phyloP scores from a whole-genome alignment of 2,113 vertebrate genomes.

The Fregata magnificens region DNA sequence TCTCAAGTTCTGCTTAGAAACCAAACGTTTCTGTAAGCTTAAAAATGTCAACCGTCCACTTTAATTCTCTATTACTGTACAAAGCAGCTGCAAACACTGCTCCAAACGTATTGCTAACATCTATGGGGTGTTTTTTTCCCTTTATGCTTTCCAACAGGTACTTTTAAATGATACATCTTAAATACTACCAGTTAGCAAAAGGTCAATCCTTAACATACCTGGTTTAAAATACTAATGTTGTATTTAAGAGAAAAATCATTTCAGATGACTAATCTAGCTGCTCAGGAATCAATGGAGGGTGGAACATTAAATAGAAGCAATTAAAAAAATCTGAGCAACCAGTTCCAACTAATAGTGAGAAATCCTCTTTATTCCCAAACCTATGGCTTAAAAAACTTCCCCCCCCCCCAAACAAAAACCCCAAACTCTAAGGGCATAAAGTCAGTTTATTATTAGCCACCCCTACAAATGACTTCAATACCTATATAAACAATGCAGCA shows the following conservation, averaged over 20 bases:
- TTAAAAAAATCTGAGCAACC: slow-evolving; percentile 17
- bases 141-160: slow-evolving; percentile 42
- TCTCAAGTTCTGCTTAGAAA: slow-evolving; percentile 22
- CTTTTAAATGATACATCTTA: slow-evolving; percentile 1
- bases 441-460: slow-evolving; percentile 11
- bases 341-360: background rate
- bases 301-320: slow-evolving; percentile 8
- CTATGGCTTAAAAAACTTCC: slow-evolving; percentile 28
- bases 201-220: slow-evolving; percentile 14
- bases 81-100: slow-evolving; percentile 26
- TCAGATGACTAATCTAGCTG: slow-evolving; percentile 21
- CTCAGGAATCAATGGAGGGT: background rate
- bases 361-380: slow-evolving; percentile 39
- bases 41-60: background rate
- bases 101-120: background rate
- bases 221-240: slow-evolving; percentile 24
- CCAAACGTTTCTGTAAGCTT: background rate
- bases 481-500: slow-evolving; percentile 26
- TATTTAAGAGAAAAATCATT: background rate
- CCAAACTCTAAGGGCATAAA: background rate
- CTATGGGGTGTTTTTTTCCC: background rate
- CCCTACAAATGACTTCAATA: slow-evolving; percentile 12
- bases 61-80: background rate
- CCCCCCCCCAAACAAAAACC: background rate
- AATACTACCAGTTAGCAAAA: slow-evolving; percentile 39